phyloP scores from a whole-genome alignment of 2,888 invertebrate species.

The Chalcosyrphus nemorum region DNA sequence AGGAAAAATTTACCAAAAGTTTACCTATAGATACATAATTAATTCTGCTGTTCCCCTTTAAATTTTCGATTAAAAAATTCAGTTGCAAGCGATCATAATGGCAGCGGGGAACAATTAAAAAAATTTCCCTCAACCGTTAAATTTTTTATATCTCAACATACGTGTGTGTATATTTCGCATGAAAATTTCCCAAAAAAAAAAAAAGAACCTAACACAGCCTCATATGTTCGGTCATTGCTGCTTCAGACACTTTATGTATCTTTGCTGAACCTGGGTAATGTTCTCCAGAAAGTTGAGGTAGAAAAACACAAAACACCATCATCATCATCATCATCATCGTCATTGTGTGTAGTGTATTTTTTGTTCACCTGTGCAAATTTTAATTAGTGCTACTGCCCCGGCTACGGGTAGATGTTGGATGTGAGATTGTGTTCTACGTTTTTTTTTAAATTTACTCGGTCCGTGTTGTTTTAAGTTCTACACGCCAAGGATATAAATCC shows the following conservation, averaged over 20 bases:
- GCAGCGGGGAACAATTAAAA: slow-evolving; percentile 19
- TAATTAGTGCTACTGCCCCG: slow-evolving; percentile 62
- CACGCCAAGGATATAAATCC: slow-evolving; percentile 62
- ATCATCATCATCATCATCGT: no score
- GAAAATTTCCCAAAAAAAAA: slow-evolving; percentile 15
- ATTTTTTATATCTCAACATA: slow-evolving; percentile 23
- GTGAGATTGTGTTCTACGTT: slow-evolving; percentile 18
- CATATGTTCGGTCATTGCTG: slow-evolving; percentile 29
- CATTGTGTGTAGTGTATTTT: slow-evolving; percentile 38
- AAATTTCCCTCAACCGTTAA: slow-evolving; percentile 29
- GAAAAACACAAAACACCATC: slow-evolving; percentile 48
- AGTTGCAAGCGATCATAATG: slow-evolving; percentile 14
- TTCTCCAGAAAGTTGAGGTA: slow-evolving; percentile 56
- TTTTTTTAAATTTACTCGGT: slow-evolving; percentile 14
- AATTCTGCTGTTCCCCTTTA: not conserved
- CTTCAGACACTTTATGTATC: slow-evolving; percentile 46
- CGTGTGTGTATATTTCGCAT: not conserved
- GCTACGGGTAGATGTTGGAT: slow-evolving; percentile 43
- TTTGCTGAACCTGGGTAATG: slow-evolving; percentile 46
- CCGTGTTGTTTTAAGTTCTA: slow-evolving; percentile 37
- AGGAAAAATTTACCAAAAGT: not conserved
- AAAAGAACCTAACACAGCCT: slow-evolving; percentile 7
- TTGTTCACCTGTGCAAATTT: slow-evolving; percentile 69
- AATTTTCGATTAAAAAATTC: slow-evolving; percentile 17
- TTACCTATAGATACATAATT: not conserved